A percentile compares a stretch with the other conserved stretches of the same genome.
phyloP scores from a whole-genome alignment of 2,113 vertebrate genomes.

The Myiozetetes cayanensis region DNA sequence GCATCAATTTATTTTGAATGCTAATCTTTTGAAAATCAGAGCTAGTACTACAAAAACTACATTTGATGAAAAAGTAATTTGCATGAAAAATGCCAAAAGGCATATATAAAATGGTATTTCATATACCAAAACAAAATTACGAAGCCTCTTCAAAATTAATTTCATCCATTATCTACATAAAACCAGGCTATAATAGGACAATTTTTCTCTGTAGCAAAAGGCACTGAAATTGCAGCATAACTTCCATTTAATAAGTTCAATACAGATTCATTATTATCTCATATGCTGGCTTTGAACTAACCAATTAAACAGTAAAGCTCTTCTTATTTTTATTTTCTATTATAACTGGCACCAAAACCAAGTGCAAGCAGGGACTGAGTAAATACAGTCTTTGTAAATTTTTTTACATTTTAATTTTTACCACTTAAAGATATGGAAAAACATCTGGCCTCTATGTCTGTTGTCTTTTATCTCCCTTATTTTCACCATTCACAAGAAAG shows the following conservation, averaged over 20 bases:
- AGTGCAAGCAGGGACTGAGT: not conserved
- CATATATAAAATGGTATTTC: constrained; percentile 26
- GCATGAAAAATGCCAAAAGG: constrained; percentile 47
- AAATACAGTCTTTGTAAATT: not conserved
- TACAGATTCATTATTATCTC: not conserved
- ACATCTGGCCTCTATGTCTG: not conserved
- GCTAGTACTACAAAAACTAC: not conserved
- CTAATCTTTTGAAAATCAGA: constrained; percentile 42
- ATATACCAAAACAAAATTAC: constrained; percentile 36
- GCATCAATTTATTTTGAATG: not conserved
- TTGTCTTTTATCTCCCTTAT: not conserved
- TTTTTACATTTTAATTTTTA: not conserved
- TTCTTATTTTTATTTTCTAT: not conserved
- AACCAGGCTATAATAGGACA: not conserved
- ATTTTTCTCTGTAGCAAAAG: not conserved
- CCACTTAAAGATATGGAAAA: not conserved
- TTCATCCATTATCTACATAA: constrained; percentile 42
- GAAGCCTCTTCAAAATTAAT: constrained; percentile 11
- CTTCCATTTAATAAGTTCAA: constrained; percentile 4
- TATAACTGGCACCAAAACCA: not conserved
- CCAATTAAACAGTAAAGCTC: not conserved
- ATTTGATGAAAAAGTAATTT: constrained; percentile 43
- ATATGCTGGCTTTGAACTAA: not conserved
- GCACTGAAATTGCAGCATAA: not conserved
- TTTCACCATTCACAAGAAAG: not conserved